These are phyloP conservation scores for Drosophila auraria DNA, from an alignment of 1,140 invertebrate genomes.

Conservation along the genomic window DNA sequence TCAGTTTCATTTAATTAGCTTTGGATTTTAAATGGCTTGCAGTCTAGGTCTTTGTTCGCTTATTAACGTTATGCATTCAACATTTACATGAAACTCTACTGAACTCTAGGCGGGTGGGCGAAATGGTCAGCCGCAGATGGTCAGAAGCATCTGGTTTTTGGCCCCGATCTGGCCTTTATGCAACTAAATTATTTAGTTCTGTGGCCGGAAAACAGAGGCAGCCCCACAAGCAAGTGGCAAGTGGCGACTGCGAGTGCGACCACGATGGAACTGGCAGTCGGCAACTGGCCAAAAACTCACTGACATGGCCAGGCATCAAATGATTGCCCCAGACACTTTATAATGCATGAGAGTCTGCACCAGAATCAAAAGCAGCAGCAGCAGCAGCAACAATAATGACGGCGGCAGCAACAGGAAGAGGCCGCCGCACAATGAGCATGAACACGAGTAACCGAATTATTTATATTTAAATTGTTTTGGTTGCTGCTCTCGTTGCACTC, in stretches of 20 bases:
- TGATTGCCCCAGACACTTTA: slow-evolving; percentile 82
- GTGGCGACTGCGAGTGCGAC: slow-evolving; percentile 22
- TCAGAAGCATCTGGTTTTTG: slow-evolving; percentile 47
- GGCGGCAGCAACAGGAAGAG: slow-evolving; percentile 47
- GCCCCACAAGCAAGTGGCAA: slow-evolving; percentile 45
- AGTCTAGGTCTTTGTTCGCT: slow-evolving; percentile 22
- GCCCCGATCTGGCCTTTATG: slow-evolving; percentile 44
- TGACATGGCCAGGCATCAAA: slow-evolving; percentile 73
- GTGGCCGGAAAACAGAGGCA: slow-evolving; percentile 50
- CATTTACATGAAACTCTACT: slow-evolving; percentile 48
- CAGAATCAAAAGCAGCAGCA: slow-evolving; percentile 25
- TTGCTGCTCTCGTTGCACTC: slow-evolving; percentile 41
- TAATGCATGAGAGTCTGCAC: slow-evolving; percentile 74
- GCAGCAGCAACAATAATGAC: slow-evolving; percentile 53
- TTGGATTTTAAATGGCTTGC: not conserved
- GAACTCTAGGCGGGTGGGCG: slow-evolving; percentile 45
- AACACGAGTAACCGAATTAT: slow-evolving; percentile 81
- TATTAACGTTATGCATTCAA: slow-evolving; percentile 64
- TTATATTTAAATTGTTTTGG: slow-evolving; percentile 83
- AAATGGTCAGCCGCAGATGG: slow-evolving; percentile 70
- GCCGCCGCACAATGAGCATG: slow-evolving; percentile 76
- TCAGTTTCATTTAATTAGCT: not conserved
- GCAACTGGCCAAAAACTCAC: slow-evolving; percentile 59
- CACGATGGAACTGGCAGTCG: slow-evolving; percentile 39
- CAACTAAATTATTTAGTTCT: slow-evolving; percentile 81